Evolutionary conservation across 1,140 invertebrate species (phyloP).

Genomic region (Chlorops oryzae): DNA sequence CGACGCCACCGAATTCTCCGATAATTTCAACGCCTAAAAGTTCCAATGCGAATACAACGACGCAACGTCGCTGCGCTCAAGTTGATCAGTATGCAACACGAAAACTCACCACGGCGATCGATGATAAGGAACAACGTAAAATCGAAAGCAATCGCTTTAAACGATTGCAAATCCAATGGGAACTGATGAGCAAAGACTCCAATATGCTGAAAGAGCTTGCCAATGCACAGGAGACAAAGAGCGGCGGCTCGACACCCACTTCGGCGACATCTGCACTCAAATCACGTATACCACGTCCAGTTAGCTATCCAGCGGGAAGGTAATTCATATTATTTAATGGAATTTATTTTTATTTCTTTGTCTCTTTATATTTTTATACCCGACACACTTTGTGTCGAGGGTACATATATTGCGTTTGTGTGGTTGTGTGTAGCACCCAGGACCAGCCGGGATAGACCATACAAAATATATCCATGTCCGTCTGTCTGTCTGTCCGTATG

Average conservation of each 20-base stretch:
- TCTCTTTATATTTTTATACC: conserved; percentile 13
- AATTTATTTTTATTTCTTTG: no score
- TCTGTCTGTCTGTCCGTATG: no score
- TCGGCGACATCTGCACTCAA: conserved; percentile 45
- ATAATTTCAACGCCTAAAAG: conserved; percentile 54
- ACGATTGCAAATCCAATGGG: conserved; percentile 80
- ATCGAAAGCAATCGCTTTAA: conserved; percentile 56
- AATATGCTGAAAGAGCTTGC: conserved; percentile 46
- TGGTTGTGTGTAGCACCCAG: no score
- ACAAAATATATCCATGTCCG: no score
- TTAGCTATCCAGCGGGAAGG: conserved; percentile 55
- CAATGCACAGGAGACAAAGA: conserved; percentile 49
- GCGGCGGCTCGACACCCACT: conserved; percentile 46
- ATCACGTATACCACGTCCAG: conserved; percentile 65
- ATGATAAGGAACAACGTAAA: conserved; percentile 41
- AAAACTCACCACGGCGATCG: conserved; percentile 30
- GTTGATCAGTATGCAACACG: conserved; percentile 15
- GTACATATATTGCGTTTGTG: no score
- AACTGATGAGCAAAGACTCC: conserved; percentile 60
- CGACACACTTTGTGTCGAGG: no score
- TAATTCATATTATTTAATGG: no score
- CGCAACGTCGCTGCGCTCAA: neutral
- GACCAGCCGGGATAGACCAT: no score
- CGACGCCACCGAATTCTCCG: conserved; percentile 65
- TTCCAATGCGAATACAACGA: conserved; percentile 25